These are phyloP conservation scores for Lasiurus cinereus DNA, from an alignment of 2,113 vertebrate species.

Conservation along the genomic window DNA sequence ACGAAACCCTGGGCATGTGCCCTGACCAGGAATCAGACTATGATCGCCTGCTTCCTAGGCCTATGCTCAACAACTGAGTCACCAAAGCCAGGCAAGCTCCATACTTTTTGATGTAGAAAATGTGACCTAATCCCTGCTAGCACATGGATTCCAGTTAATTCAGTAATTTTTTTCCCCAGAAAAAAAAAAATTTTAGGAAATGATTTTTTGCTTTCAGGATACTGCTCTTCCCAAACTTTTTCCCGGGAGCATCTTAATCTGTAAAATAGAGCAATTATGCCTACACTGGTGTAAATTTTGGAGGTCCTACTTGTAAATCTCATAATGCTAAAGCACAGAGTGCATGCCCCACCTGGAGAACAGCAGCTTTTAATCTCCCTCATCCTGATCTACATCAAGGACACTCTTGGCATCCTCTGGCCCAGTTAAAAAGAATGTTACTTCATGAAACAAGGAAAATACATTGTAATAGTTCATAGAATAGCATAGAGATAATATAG, in stretches of 20 bases:
- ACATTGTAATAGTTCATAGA: neutral
- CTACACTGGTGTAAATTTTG: neutral
- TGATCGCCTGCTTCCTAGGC: no score
- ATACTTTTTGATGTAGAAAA: slow-evolving; percentile 13
- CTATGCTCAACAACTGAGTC: no score
- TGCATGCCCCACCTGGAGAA: neutral
- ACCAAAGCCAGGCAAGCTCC: no score
- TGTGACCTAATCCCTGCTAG: neutral
- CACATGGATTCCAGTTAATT: neutral
- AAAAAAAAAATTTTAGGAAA: neutral
- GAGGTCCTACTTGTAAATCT: neutral
- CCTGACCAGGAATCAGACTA: no score
- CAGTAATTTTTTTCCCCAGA: neutral
- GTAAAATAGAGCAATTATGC: neutral
- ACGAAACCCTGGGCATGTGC: no score
- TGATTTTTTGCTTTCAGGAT: neutral
- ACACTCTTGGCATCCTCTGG: neutral
- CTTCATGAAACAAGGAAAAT: slow-evolving; percentile 16
- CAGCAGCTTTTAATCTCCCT: neutral
- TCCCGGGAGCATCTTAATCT: neutral
- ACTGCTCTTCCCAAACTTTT: neutral
- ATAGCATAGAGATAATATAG: neutral
- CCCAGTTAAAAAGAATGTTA: neutral
- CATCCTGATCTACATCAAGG: neutral
- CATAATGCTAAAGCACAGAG: neutral